Evolutionary conservation across 2,113 vertebrate genomes (phyloP), one percentile per base, ranked within the genome.

Genomic region (Oriolus oriolus): DNA sequence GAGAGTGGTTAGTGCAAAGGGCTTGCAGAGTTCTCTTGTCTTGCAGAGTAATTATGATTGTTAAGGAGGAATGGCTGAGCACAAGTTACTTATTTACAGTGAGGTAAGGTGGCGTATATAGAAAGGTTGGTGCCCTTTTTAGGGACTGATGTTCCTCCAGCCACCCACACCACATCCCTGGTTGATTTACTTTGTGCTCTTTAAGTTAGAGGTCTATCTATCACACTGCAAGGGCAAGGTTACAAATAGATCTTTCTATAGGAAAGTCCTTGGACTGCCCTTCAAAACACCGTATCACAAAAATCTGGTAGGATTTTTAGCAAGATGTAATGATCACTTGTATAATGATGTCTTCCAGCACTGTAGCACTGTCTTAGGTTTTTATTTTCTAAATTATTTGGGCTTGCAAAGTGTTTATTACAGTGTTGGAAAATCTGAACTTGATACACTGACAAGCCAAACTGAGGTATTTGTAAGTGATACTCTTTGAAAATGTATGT

Each of bases 1-100:
- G 76, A 92, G 78, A 44, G 85, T 84, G 90, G 88, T 92, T 93
- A 90, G 76, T 87, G 81, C 90, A 94, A 81, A 96, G 77, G 88
- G 63, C 90, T 94, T 0, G 0, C 41, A 57, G 91, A 90, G 69
- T 77, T 96, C 69, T 87, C 52, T 74, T 93, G 85, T 92, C 90
- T 84, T 84, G 47, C 56, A 75, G 64, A 60, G 52, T 63, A 89
- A 80, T 89, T 93, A 56, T 33, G 68, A 54, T 78, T 0, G 4
- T 89, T 96, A 88, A 74, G 60, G 76, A 89, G 77, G 80, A 94
- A 64, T 18, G 23, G 84, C 14, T 91, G 41, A 91, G 63, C 49
- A 39, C 30, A 47, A 82, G 87, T 92, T 77, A 83, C 13, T 76
- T 92, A 80, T 69, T 87, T 92, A 81, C 73, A 63, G 35, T 84